Conservation (phyloP, 2,797 vertebrate species). For the Myiotriccus ornatus region DNA sequence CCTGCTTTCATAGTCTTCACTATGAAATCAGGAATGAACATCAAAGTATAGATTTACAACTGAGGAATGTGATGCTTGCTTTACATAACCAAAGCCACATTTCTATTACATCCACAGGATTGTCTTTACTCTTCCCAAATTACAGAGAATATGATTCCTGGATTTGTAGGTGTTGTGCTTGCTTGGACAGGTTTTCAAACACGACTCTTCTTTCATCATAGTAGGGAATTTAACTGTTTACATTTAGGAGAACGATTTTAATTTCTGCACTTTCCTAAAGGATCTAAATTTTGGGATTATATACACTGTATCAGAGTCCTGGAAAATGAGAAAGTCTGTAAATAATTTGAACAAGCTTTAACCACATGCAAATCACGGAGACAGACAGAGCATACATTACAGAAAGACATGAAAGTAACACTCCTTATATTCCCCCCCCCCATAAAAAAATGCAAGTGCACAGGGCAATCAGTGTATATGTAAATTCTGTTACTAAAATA, state of each 20-base stretch:
- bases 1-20: not conserved
- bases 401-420: not conserved
- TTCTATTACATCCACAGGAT: not conserved
- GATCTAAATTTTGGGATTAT: not conserved
- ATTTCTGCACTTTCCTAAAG: not conserved
- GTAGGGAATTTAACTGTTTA: not conserved
- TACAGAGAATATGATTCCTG: not conserved
- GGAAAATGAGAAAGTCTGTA: not conserved
- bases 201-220: not conserved
- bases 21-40: not conserved
- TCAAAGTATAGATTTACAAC: not conserved
- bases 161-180: not conserved
- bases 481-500: slow-evolving; percentile 72
- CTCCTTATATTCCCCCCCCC: not conserved
- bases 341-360: not conserved
- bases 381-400: not conserved
- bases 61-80: not conserved
- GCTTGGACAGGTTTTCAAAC: not conserved
- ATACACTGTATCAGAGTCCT: not conserved
- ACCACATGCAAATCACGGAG: not conserved
- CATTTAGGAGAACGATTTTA: not conserved
- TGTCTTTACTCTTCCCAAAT: not conserved
- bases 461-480: slow-evolving; percentile 63
- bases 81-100: not conserved
- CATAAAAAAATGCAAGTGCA: not conserved